Base-by-base conservation (phyloP, 2,113 vertebrate genomes). In the Leptocoma aspasia region DNA sequence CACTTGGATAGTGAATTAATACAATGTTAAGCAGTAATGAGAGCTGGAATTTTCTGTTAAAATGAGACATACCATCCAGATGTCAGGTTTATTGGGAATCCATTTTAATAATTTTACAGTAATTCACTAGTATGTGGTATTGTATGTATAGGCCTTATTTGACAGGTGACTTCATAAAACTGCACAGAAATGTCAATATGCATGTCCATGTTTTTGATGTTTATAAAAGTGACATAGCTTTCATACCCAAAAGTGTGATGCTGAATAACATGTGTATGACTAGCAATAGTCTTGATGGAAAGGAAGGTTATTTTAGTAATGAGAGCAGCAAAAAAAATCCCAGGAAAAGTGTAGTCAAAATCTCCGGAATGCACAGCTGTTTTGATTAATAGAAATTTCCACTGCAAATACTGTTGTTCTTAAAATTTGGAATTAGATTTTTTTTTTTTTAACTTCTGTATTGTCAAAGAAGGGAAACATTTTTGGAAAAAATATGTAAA, bases 181-280 rank as follows among this genome's bases (percentile, higher is more conserved):
- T 96, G 95, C 94, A 97, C 84, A 97, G 83, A 95, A 84, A 75
- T 92, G 83, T 95, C 92, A 87, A 83, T 94, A 92, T 97, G 95
- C 95, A 97, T 95, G 91, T 95, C 89, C 95, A 95, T 90, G 95
- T 93, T 97, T 95, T 95, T 95, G 95, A 93, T 97, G 94, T 96
- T 94, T 85, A 94, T 93, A 93, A 94, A 95, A 94, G 94, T 88
- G 93, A 86, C 92, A 96, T 95, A 96, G 91, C 87, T 96, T 96
- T 95, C 94, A 79, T 92, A 91, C 95, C 75, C 70, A 69, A 35
- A 93, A 95, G 88, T 96, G 81, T 50, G 50, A 91, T 89, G 86
- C 75, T 86, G 82, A 95, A 85, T 94, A 91, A 78, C 37, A 31
- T 94, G 91, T 94, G 82, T 97, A 89, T 91, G 92, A 87, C 89